A percentile compares a stretch with the other conserved stretches of the same genome.
Evolutionary conservation across 2,888 invertebrate genomes (phyloP).

Genomic region (Petrolisthes cinctipes): DNA sequence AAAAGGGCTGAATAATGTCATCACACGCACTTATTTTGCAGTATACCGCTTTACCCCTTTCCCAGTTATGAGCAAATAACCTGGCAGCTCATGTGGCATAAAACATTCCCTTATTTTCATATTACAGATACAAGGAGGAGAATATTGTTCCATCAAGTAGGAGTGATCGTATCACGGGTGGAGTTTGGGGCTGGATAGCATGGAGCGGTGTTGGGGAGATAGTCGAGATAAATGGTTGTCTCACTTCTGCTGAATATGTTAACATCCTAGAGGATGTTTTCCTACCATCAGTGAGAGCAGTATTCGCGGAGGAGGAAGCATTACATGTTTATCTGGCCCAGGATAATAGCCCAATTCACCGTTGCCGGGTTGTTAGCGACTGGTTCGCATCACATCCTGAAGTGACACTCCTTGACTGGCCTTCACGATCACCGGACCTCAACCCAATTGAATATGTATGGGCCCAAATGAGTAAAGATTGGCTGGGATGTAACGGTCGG

Average conservation of each 20-base stretch:
- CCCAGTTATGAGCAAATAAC: background rate
- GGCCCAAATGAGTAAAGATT: background rate
- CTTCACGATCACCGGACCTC: no score
- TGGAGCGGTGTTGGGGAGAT: slow-evolving; percentile 5
- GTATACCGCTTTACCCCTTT: background rate
- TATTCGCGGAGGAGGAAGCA: background rate
- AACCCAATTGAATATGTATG: slow-evolving; percentile 2
- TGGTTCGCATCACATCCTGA: slow-evolving; percentile 5
- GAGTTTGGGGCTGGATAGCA: slow-evolving; percentile 17
- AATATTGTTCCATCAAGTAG: slow-evolving; percentile 1
- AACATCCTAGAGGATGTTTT: background rate
- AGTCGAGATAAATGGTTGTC: slow-evolving; percentile 11
- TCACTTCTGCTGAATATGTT: background rate
- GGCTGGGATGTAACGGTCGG: slow-evolving; percentile 11
- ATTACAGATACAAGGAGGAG: background rate
- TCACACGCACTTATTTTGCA: background rate
- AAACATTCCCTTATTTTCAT: background rate
- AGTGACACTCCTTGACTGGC: slow-evolving; percentile 2
- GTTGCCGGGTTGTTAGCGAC: background rate
- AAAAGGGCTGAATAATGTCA: background rate
- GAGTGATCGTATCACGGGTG: slow-evolving; percentile 11
- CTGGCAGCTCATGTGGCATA: background rate
- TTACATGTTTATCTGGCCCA: slow-evolving; percentile 2
- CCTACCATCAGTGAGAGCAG: no score
- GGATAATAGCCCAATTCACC: background rate